A percentile compares a stretch with the other conserved stretches of the same genome.
Evolutionary conservation across 2,113 vertebrate genomes (phyloP).

Genomic region (Hemiscyllium ocellatum): DNA sequence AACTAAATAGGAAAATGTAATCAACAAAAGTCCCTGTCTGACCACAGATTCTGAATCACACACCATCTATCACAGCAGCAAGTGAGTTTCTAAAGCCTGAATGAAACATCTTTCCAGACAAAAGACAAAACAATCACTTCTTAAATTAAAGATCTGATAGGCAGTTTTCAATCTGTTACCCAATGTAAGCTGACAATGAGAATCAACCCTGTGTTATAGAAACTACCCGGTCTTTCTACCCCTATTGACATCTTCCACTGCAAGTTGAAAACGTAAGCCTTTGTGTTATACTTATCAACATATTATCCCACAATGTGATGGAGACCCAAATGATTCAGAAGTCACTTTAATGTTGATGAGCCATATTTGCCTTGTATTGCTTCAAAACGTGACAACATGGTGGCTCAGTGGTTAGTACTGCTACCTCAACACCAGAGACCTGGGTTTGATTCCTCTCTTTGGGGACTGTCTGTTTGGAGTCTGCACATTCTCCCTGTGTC

Average conservation of each 20-base stretch:
- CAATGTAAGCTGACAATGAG: not conserved
- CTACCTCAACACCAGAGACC: too few species aligned
- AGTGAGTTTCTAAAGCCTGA: not conserved
- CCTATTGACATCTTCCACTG: not conserved
- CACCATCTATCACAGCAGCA: not conserved
- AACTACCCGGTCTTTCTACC: not conserved
- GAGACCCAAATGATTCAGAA: too few species aligned
- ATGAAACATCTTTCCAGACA: not conserved
- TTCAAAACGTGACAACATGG: too few species aligned
- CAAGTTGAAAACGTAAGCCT: not conserved
- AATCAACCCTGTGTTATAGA: not conserved
- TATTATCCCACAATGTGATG: not conserved
- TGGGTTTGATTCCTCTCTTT: too few species aligned
- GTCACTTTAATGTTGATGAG: not conserved
- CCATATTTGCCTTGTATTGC: too few species aligned
- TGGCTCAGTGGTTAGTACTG: too few species aligned
- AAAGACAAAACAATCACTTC: not conserved
- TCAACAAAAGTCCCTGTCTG: not conserved
- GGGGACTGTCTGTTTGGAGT: too few species aligned
- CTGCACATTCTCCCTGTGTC: too few species aligned
- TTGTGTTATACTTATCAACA: not conserved
- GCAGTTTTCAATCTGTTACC: not conserved
- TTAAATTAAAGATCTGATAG: not conserved
- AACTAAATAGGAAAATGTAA: not conserved
- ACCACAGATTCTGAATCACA: not conserved